A percentile compares a stretch with the other conserved stretches of the same genome.
Conservation (phyloP, 2,113 vertebrate genomes). For the Struthidea cinerea region DNA sequence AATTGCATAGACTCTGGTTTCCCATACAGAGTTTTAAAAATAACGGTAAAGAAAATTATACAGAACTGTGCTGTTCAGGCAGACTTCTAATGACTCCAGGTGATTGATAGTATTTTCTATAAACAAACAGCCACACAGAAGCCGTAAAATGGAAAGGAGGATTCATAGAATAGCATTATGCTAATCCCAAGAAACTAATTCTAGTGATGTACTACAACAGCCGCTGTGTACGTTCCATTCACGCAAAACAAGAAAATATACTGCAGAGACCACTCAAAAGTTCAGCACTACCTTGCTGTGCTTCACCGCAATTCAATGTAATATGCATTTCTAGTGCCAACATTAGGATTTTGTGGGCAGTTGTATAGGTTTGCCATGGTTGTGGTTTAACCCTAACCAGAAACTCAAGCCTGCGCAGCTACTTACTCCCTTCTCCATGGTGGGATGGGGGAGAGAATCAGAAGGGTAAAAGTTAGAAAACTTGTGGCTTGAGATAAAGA, state of each 20-base stretch:
- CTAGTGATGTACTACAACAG: conserved; percentile 68
- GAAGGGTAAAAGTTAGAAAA: neutral
- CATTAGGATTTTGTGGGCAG: neutral
- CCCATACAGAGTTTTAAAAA: conserved; percentile 60
- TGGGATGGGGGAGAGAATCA: neutral
- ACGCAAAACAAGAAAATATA: conserved; percentile 65
- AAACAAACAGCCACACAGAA: conserved; percentile 72
- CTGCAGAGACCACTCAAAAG: conserved; percentile 63
- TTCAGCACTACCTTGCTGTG: conserved; percentile 44
- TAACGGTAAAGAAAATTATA: conserved; percentile 67
- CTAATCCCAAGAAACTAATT: conserved; percentile 77
- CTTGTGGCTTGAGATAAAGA: neutral
- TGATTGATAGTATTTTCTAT: conserved; percentile 73
- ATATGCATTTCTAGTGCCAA: neutral
- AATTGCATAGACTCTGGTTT: conserved; percentile 56
- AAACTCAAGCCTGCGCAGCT: neutral
- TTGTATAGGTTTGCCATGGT: neutral
- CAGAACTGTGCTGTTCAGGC: conserved; percentile 68
- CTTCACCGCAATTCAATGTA: conserved; percentile 27
- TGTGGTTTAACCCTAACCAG: neutral
- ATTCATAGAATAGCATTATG: conserved; percentile 72
- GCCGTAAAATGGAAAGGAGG: conserved; percentile 66
- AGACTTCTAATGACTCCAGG: conserved; percentile 72
- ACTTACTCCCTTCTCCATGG: neutral
- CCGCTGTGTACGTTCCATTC: conserved; percentile 22